Conservation (phyloP, 2,888 invertebrate genomes). For the Tenthredo scrophulariae region DNA sequence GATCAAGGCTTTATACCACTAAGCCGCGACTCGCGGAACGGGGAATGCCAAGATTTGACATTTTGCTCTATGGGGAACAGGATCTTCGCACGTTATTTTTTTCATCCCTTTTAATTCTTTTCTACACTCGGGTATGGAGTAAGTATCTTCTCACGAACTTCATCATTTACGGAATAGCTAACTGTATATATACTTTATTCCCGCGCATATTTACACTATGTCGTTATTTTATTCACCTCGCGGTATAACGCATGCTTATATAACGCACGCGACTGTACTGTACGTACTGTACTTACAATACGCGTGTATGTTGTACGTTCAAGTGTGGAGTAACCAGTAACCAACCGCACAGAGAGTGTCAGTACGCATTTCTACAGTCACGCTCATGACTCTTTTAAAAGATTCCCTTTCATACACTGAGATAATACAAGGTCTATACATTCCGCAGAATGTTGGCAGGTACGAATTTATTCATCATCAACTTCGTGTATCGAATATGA, state of each 20-base stretch:
- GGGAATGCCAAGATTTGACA: constrained; percentile 32
- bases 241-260: constrained; percentile 30
- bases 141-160: constrained; percentile 5
- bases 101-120: neutral
- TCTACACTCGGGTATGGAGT: neutral
- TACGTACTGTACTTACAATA: neutral
- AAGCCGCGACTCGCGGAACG: constrained; percentile 8
- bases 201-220: neutral
- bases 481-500: neutral
- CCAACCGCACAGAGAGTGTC: constrained; percentile 16
- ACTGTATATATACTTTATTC: neutral
- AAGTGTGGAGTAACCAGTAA: constrained; percentile 6
- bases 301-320: neutral
- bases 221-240: constrained; percentile 31
- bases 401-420: constrained; percentile 16
- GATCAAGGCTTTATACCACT: neutral
- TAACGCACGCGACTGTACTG: constrained; percentile 36
- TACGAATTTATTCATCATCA: neutral
- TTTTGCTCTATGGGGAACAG: neutral
- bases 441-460: neutral
- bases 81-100: neutral
- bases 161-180: neutral
- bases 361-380: constrained; percentile 34
- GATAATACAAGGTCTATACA: neutral
- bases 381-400: constrained; percentile 32